Evolutionary conservation across 2,888 invertebrate species (phyloP).

Genomic region (Ariolimax columbianus): DNA sequence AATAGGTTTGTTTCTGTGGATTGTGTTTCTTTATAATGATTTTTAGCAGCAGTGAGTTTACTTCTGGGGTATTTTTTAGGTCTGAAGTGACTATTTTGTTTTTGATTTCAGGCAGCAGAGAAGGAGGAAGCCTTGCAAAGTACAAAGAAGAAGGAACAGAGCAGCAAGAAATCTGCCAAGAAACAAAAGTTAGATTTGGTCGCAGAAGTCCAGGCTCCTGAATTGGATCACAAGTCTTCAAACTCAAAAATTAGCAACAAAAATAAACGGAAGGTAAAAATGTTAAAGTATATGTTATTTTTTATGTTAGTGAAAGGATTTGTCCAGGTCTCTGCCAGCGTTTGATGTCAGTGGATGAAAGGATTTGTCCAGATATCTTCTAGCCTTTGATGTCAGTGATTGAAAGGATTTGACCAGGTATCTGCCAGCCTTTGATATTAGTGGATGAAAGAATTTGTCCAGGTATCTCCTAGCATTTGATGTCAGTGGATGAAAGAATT

Average conservation of each 20-base stretch:
- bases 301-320: too few relatives aligned
- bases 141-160: constrained; percentile 57
- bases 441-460: too few relatives aligned
- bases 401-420: too few relatives aligned
- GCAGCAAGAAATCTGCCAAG: constrained; percentile 60
- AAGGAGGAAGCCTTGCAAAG: constrained; percentile 58
- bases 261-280: constrained; percentile 28
- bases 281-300: background rate
- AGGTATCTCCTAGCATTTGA: too few relatives aligned
- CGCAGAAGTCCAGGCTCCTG: background rate
- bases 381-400: too few relatives aligned
- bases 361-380: too few relatives aligned
- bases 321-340: too few relatives aligned
- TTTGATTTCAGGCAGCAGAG: constrained; percentile 61
- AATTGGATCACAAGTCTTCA: background rate
- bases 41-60: background rate
- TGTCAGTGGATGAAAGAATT: too few relatives aligned
- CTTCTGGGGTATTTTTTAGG: too few relatives aligned
- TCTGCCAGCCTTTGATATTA: too few relatives aligned
- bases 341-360: too few relatives aligned
- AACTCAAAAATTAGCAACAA: constrained; percentile 8
- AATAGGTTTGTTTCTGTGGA: too few relatives aligned
- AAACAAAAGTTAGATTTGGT: constrained; percentile 47
- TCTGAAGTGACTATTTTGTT: background rate
- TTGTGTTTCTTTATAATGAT: background rate